Evolutionary conservation across 2,113 vertebrate genomes (phyloP), one percentile per base, ranked within the genome.

Genomic region (Tapirus terrestris): DNA sequence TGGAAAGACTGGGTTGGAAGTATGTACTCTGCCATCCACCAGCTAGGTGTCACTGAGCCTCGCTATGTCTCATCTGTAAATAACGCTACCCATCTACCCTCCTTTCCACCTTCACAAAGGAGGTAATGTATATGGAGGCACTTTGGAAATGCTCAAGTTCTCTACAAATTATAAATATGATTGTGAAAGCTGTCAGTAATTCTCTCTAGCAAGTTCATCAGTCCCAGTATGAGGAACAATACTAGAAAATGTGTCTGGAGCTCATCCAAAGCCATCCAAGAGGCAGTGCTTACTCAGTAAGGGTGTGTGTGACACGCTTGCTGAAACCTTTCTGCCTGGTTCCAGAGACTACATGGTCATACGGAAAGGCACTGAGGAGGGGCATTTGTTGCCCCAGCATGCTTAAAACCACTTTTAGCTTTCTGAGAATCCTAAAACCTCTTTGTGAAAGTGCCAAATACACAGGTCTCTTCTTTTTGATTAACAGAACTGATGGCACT

Each of bases 11-110:
- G 17, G 60, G 33, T 7, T 31, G 17, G 3, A 8, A 33, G 93
- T 9, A 23, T 23, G 36, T 2, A 4, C 58, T 17, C 0, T 0
- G 63, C 70, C 21, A 29, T 5, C 58, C 0, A 1, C 48, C 87
- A 67, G 14, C 11, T 17, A 56, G 36, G 45, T 5, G 21, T 10
- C 72, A 6, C 27, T 6, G 43, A 58, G 48, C 31, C 8, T 21
- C 33, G 29, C 56, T 5, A 16, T 4, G 3, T 25, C 36, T 88
- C 83, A 25, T 36, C 16, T 21, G 9, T 27, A n/a, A 36, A 3
- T 43, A 36, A 45, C 39, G 36, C 33, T 7, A 23, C 61, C 21
- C 36, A 17, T 36, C 1, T 12, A 4, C 14, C 80, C 29, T 53
- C 61, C 72, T 68, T 48, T n/a, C 13, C 72, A 79, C 31, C 39